These are phyloP conservation scores for Cremastobaeus sp. DNA, from an alignment of 2,888 invertebrate genomes.

Conservation along the genomic window DNA sequence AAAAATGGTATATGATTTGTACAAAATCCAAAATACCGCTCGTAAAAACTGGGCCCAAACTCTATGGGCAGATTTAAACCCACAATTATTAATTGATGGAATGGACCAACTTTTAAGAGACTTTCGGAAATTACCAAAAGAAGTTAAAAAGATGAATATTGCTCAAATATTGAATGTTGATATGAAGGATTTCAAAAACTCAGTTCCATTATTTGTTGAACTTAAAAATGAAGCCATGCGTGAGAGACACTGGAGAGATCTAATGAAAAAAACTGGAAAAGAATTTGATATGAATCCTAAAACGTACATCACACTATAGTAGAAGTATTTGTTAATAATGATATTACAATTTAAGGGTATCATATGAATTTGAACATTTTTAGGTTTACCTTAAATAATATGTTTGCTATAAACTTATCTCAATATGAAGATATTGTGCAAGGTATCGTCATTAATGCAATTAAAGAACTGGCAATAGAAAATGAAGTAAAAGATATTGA, in stretches of 20 bases:
- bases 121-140: conserved; percentile 86
- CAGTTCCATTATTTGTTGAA: conserved; percentile 93
- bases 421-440: conserved; percentile 91
- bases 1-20: conserved; percentile 87
- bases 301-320: too few species aligned
- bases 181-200: conserved; percentile 92
- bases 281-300: conserved; percentile 93
- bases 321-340: too few species aligned
- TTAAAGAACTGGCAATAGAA: conserved; percentile 94
- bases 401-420: conserved; percentile 95
- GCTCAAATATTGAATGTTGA: conserved; percentile 86
- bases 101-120: conserved; percentile 91
- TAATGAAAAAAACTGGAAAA: conserved; percentile 91
- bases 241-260: conserved; percentile 92
- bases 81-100: conserved; percentile 89
- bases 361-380: too few species aligned
- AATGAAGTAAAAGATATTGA: conserved; percentile 90
- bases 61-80: conserved; percentile 92
- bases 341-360: too few species aligned
- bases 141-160: conserved; percentile 80
- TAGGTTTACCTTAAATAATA: conserved; percentile 93
- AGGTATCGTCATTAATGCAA: conserved; percentile 91
- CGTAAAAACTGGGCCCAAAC: conserved; percentile 91
- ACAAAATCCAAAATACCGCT: conserved; percentile 87
- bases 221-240: conserved; percentile 94